Evolutionary conservation across 2,888 invertebrate species (phyloP), one percentile per base, ranked within the genome.

Genomic region (Tetrapedia diversipes): DNA sequence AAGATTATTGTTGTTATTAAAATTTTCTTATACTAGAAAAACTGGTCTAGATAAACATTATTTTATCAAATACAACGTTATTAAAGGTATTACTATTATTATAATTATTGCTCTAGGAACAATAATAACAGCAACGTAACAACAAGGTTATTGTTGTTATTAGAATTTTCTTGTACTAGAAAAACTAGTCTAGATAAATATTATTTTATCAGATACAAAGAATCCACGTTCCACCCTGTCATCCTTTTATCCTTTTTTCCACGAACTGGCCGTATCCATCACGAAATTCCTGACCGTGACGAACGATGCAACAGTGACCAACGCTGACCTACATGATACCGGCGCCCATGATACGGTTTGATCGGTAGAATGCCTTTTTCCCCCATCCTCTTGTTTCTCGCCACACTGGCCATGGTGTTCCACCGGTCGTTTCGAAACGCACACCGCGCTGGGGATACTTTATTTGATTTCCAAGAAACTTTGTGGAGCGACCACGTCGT

Each of bases 251-350:
- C 1, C 24, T 43, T 19, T 29, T 61, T 66, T 66, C 32, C 49
- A 11, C 24, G 60, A 57, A 47, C 53, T 19, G 29, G 32, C 16
- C 39, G n/a, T 19, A 41, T 57, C 29, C 24, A 34, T 57, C 16
- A 32, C 45, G 39, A 49, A 14, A 71, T 60, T 70, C 59, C 32
- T 71, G 22, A 19, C 59, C 29, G 16, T 19, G 34, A 19, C 14
- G 37, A 29, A 66, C 66, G 41, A 41, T 54, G 54, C 65, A 43
- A 63, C 56, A 53, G 51, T 66, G 61, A 63, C 37, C 75, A 57
- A 49, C 39, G 60, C 49, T 79, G 63, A 70, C 67, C 64, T 49
- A 75, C 59, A 64, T 68, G 45, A 37, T 47, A 59, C 27, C 39
- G 14, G 19, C 34, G 41, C 16, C 47, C 11, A 37, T 41, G 56